Conservation (phyloP, 1,140 invertebrate genomes). For the Drosophila sp. region DNA sequence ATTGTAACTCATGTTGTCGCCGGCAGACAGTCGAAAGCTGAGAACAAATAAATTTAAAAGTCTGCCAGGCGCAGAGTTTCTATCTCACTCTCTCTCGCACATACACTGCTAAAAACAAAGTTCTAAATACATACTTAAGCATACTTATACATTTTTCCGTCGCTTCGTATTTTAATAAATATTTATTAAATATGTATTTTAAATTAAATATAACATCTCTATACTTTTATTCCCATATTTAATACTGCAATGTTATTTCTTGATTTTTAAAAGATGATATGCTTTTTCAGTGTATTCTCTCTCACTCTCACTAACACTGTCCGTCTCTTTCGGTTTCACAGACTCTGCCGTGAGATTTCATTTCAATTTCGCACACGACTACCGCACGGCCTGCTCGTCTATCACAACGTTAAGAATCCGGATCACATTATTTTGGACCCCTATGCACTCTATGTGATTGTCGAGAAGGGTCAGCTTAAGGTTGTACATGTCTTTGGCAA, state of each 20-base stretch:
- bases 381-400: slow-evolving; percentile 93
- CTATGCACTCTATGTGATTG: slow-evolving; percentile 94
- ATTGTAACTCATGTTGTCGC: slow-evolving; percentile 73
- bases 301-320: slow-evolving; percentile 1
- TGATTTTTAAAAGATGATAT: too few relatives aligned
- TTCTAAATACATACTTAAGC: too few relatives aligned
- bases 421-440: slow-evolving; percentile 90
- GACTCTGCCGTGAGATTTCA: slow-evolving; percentile 93
- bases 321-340: slow-evolving; percentile 79
- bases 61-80: slow-evolving; percentile 43
- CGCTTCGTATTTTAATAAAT: too few relatives aligned
- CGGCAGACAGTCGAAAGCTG: slow-evolving; percentile 51
- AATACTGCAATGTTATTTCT: too few relatives aligned
- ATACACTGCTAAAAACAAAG: too few relatives aligned
- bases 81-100: neutral
- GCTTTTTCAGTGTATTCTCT: too few relatives aligned
- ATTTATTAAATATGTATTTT: too few relatives aligned
- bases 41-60: slow-evolving; percentile 71
- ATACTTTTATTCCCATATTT: too few relatives aligned
- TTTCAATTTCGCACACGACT: slow-evolving; percentile 94
- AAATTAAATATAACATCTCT: too few relatives aligned
- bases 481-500: slow-evolving; percentile 96
- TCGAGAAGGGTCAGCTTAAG: slow-evolving; percentile 94
- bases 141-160: too few relatives aligned
- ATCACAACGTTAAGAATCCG: slow-evolving; percentile 94